A percentile compares a stretch with the other conserved stretches of the same genome.
phyloP scores from a whole-genome alignment of 2,888 invertebrate species.

The Xylota sylvarum region DNA sequence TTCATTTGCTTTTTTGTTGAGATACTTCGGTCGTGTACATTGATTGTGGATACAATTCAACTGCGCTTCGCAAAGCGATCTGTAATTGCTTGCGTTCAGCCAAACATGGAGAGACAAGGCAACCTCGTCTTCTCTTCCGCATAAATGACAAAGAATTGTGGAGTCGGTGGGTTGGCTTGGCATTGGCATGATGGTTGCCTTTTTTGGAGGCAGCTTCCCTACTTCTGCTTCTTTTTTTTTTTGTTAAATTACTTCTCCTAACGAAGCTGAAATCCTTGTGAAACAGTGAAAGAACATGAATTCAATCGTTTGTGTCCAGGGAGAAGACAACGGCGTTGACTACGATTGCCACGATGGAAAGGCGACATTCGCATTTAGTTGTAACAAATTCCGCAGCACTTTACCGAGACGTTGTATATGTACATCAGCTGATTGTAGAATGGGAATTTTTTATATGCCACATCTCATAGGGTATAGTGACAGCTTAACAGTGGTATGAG shows the following conservation, averaged over 20 bases:
- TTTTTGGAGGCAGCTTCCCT: conserved; percentile 49
- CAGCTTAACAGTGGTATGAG: background rate
- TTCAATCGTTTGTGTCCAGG: conserved; percentile 25
- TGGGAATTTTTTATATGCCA: conserved; percentile 1
- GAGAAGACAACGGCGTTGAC: background rate
- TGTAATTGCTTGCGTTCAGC: conserved; percentile 44
- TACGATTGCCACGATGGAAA: background rate
- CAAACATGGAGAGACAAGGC: conserved; percentile 52
- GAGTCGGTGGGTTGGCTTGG: conserved; percentile 34
- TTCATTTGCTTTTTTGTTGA: conserved; percentile 24
- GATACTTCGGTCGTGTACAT: conserved; percentile 36
- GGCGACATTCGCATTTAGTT: conserved; percentile 29
- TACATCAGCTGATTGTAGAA: conserved; percentile 15
- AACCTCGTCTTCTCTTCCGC: conserved; percentile 62
- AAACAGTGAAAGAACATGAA: conserved; percentile 68
- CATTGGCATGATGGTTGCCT: conserved; percentile 50
- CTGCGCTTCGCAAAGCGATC: conserved; percentile 1
- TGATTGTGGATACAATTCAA: conserved; percentile 34
- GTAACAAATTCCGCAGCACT: conserved; percentile 55
- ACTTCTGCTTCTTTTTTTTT: conserved; percentile 14
- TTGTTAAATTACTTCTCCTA: conserved; percentile 2
- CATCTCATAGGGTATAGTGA: conserved; percentile 15
- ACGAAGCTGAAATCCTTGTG: conserved; percentile 66
- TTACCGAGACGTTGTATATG: conserved; percentile 22
- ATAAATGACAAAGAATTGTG: conserved; percentile 14